Evolutionary conservation across 2,797 vertebrate genomes (phyloP), one percentile per base, ranked within the genome.

Genomic region (Ficedula albicollis): DNA sequence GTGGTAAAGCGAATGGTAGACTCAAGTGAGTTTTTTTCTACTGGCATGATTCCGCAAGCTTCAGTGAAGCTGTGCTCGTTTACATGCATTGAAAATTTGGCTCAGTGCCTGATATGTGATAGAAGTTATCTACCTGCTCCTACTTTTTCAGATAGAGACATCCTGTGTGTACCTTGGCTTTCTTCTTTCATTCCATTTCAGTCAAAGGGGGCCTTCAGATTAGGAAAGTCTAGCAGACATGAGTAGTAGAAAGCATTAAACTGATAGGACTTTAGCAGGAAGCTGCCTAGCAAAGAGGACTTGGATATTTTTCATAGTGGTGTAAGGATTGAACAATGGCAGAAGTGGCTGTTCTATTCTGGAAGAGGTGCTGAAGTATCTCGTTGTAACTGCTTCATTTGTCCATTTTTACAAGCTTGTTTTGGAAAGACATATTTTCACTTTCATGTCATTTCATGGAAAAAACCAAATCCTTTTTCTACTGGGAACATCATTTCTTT

Each of bases 111-210:
- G 74, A 29, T 73, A 38, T 51, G 72, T 69, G 87, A 87, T 94
- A 87, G 59, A 84, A 87, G 10, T 82, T 89, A 90, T 83, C 78
- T 96, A 95, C 89, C 87, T 94, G 81, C 54, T 94, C 56, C 75
- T 94, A 15, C 39, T 63, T 95, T 94, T 94, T 89, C 87, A 91
- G 67, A 76, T 67, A 74, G 56, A 84, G 39, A 82, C 78, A 91
- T 91, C 94, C 89, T 95, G 84, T 93, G 72, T 21, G 4, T 70
- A 83, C 84, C 48, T 93, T 89, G 67, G 51, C 74, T 94, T 94
- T 89, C 56, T 77, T 84, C 34, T 89, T 89, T 92, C 41, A 63
- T 62, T 92, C 70, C 38, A 73, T 54, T 84, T 80, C 83, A 89
- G 59, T 84, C 29, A 76, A 74, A 80, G 30, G 5, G 5, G 5